phyloP scores from a whole-genome alignment of 2,888 invertebrate genomes.

The Phanerotoma sp. region DNA sequence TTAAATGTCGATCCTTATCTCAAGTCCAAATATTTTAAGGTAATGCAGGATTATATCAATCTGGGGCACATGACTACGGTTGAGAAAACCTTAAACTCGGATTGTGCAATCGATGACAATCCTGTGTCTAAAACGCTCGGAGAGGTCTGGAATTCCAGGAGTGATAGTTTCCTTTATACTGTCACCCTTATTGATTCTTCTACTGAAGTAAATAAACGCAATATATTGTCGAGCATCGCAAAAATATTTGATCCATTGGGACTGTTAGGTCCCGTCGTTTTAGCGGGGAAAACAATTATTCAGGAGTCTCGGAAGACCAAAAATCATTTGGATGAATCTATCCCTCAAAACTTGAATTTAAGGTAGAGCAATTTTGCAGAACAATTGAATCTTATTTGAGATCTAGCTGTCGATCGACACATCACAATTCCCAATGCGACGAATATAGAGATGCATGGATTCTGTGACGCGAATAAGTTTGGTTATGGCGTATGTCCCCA shows the following conservation, averaged over 20 bases:
- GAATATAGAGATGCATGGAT: conserved; percentile 32
- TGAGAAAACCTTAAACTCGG: too few relatives aligned
- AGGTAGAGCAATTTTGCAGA: conserved; percentile 15
- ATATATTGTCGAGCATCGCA: too few relatives aligned
- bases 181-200: too few relatives aligned
- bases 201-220: conserved; percentile 28
- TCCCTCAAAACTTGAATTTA: conserved; percentile 16
- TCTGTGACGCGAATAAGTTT: conserved; percentile 30
- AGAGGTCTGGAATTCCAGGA: too few relatives aligned
- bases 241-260: too few relatives aligned
- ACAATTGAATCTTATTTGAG: background rate
- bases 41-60: too few relatives aligned
- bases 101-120: too few relatives aligned
- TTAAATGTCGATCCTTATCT: too few relatives aligned
- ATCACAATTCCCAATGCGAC: background rate
- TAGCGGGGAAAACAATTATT: conserved; percentile 25
- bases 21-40: too few relatives aligned
- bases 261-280: too few relatives aligned
- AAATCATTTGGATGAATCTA: conserved; percentile 24
- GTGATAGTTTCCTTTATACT: conserved; percentile 27
- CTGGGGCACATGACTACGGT: too few relatives aligned
- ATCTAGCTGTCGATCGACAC: background rate
- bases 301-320: conserved; percentile 27
- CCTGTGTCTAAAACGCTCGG: too few relatives aligned
- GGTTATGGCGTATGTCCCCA: conserved; percentile 35